phyloP scores from a whole-genome alignment of 2,797 vertebrate genomes.

The Melanotaenia maccullochi region DNA sequence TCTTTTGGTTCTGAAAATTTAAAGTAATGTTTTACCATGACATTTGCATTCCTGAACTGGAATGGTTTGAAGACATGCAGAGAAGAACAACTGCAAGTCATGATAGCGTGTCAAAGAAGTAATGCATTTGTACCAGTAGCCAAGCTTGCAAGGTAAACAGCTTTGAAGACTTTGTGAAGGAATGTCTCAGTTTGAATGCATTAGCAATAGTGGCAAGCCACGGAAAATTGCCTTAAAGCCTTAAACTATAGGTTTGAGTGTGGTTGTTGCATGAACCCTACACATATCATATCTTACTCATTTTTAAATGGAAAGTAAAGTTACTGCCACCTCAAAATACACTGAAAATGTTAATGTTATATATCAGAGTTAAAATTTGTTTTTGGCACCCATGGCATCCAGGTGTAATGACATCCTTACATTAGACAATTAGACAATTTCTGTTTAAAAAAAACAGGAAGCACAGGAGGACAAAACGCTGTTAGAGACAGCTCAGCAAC shows the following conservation, averaged over 20 bases:
- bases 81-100: not conserved
- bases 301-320: not conserved
- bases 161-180: slow-evolving; percentile 16
- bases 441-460: not conserved
- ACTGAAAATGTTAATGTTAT: not conserved
- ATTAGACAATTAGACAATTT: not conserved
- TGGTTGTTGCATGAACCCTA: not conserved
- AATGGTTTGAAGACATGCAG: slow-evolving; percentile 10
- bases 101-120: slow-evolving; percentile 10
- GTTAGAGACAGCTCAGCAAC: slow-evolving; percentile 30
- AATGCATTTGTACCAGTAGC: slow-evolving; percentile 26
- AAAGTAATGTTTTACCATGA: not conserved
- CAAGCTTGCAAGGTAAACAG: not conserved
- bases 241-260: slow-evolving; percentile 6
- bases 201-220: slow-evolving; percentile 5
- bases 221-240: slow-evolving; percentile 7
- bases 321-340: not conserved
- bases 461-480: not conserved
- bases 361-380: not conserved
- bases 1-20: not conserved
- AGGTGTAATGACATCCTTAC: not conserved
- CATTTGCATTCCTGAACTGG: not conserved
- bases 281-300: not conserved
- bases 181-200: slow-evolving; percentile 9
- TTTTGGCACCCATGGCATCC: not conserved